Conservation (phyloP, 1,140 invertebrate species). For the Drosophila triauraria region DNA sequence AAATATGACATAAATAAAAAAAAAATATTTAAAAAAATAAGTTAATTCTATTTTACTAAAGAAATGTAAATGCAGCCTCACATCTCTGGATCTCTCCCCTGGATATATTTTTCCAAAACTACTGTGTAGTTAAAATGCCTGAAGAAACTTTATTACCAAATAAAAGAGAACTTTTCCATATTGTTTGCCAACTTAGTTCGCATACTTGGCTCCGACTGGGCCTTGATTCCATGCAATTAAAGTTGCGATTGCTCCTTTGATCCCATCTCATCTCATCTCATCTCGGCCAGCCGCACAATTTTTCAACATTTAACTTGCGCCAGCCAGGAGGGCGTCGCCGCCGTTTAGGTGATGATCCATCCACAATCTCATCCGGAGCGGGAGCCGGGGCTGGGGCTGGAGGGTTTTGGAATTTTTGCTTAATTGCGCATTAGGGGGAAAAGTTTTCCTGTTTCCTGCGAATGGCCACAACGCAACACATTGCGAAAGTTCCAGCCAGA, state of each 20-base stretch:
- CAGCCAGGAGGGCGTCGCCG: neutral
- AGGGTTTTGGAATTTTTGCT: slow-evolving; percentile 43
- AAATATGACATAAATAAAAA: too few species aligned
- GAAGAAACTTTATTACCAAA: slow-evolving; percentile 6
- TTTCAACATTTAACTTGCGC: slow-evolving; percentile 24
- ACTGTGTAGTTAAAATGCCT: neutral
- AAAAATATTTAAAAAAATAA: too few species aligned
- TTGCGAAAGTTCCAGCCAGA: slow-evolving; percentile 47
- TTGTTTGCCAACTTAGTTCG: slow-evolving; percentile 2
- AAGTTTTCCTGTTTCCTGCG: slow-evolving; percentile 62
- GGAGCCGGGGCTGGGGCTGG: neutral
- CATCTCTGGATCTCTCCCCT: too few species aligned
- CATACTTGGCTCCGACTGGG: neutral
- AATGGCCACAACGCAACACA: slow-evolving; percentile 57
- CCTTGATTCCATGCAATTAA: slow-evolving; percentile 19
- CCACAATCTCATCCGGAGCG: neutral
- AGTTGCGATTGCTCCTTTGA: slow-evolving; percentile 14
- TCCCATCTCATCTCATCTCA: slow-evolving; percentile 8
- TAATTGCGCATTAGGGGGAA: slow-evolving; percentile 68
- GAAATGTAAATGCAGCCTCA: too few species aligned
- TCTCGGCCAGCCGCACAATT: slow-evolving; percentile 14
- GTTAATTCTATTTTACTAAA: too few species aligned
- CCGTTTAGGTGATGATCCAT: slow-evolving; percentile 33
- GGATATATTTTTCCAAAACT: neutral
- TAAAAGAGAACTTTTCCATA: slow-evolving; percentile 4